Evolutionary conservation across 2,797 vertebrate genomes (phyloP).

Genomic region (Pogoniulus pusillus): DNA sequence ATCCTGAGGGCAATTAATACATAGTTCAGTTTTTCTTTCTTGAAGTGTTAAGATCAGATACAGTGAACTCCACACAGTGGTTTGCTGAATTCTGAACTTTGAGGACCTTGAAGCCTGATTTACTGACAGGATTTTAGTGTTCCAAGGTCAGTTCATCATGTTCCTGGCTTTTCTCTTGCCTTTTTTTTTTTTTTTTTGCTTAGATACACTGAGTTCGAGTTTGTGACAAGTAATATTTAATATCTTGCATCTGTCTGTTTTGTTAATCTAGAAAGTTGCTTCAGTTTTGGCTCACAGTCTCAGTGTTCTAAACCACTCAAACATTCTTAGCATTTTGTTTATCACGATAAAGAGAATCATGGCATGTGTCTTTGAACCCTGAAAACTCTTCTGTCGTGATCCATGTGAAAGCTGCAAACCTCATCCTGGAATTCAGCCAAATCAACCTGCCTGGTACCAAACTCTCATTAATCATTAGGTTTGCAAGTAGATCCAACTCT

Average conservation of each 20-base stretch:
- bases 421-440: neutral
- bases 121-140: constrained; percentile 19
- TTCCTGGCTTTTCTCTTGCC: constrained; percentile 61
- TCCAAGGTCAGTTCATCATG: constrained; percentile 46
- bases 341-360: neutral
- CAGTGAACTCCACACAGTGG: neutral
- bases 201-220: constrained; percentile 43
- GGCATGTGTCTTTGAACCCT: neutral
- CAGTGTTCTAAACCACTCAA: neutral
- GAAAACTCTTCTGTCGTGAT: neutral
- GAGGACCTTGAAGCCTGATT: constrained; percentile 12
- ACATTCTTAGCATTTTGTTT: constrained; percentile 30
- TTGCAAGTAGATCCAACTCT: neutral
- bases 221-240: constrained; percentile 61
- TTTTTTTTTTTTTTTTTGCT: neutral
- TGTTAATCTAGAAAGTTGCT: constrained; percentile 28
- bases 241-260: constrained; percentile 66
- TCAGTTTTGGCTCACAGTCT: constrained; percentile 15
- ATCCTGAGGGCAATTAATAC: neutral
- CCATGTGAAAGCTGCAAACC: neutral
- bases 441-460: neutral
- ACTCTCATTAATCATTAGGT: neutral
- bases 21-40: neutral
- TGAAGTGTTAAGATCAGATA: neutral
- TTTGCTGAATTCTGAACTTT: neutral